These are phyloP conservation scores for Mus spicilegus DNA, from an alignment of 2,113 vertebrate genomes.

Conservation along the genomic window DNA sequence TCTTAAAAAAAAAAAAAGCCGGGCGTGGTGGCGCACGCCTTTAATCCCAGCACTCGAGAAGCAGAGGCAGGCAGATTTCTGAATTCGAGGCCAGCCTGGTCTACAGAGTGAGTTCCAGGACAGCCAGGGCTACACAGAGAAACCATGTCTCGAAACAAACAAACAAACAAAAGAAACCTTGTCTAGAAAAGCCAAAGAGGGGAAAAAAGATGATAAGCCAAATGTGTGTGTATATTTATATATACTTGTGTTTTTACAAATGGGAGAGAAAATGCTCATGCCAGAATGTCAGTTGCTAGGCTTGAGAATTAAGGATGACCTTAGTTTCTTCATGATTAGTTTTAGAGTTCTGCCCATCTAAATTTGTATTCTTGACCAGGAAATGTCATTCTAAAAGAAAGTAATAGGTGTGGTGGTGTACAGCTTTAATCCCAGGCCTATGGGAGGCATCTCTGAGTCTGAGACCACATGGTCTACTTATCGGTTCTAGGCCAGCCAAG, in stretches of 20 bases:
- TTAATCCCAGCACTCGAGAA: too few relatives aligned
- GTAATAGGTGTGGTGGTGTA: background rate
- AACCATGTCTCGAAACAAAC: too few relatives aligned
- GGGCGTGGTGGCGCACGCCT: too few relatives aligned
- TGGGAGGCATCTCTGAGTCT: background rate
- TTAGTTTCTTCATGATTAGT: slow-evolving; percentile 42
- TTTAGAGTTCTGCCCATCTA: background rate
- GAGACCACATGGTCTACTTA: background rate
- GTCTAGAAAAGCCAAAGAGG: too few relatives aligned
- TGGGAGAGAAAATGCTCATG: background rate
- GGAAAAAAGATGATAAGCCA: background rate
- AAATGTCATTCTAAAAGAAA: slow-evolving; percentile 30
- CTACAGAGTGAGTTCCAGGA: too few relatives aligned
- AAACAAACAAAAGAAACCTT: too few relatives aligned
- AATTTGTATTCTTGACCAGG: slow-evolving; percentile 15
- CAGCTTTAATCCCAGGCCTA: background rate
- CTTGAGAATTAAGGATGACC: background rate
- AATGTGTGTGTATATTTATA: background rate
- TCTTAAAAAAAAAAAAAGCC: too few relatives aligned
- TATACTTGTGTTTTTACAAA: background rate
- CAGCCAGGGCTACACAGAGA: too few relatives aligned
- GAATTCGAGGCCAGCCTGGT: too few relatives aligned
- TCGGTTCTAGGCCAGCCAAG: background rate
- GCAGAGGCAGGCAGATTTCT: too few relatives aligned
- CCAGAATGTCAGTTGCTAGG: background rate